These are phyloP conservation scores for Drosophila neoperkinsi DNA, from an alignment of 2,888 invertebrate genomes.

Conservation along the genomic window DNA sequence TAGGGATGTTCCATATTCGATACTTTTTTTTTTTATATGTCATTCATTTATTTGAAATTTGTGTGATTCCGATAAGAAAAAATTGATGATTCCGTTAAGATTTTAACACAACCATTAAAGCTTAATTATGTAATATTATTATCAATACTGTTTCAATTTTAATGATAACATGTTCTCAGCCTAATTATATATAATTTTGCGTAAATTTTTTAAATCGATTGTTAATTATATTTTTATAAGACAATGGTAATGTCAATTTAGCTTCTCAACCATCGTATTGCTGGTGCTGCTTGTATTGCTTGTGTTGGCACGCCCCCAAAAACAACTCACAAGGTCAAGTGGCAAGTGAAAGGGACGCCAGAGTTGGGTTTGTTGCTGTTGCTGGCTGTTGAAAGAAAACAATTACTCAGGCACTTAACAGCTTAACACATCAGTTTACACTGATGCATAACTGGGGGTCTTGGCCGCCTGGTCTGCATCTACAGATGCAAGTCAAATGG, in stretches of 20 bases:
- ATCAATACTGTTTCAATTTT: not conserved
- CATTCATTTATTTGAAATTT: not conserved
- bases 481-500: slow-evolving; percentile 47
- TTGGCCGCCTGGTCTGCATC: slow-evolving; percentile 14
- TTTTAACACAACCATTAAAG: not conserved
- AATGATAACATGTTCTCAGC: not conserved
- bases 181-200: not conserved
- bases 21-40: not conserved
- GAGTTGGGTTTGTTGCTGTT: slow-evolving; percentile 55
- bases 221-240: too few species aligned
- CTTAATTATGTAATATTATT: not conserved
- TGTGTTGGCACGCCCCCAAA: slow-evolving; percentile 14
- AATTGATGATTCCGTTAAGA: not conserved
- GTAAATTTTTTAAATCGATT: not conserved
- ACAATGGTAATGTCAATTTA: too few species aligned
- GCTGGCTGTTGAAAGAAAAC: slow-evolving; percentile 81
- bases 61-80: not conserved
- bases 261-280: too few species aligned
- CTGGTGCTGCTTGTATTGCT: not conserved
- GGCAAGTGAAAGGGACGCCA: slow-evolving; percentile 71
- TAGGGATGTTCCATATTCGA: not conserved
- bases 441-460: slow-evolving; percentile 67
- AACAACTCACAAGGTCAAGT: slow-evolving; percentile 65
- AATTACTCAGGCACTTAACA: slow-evolving; percentile 84
- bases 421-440: slow-evolving; percentile 81